A percentile compares a stretch with the other conserved stretches of the same genome.
phyloP scores from a whole-genome alignment of 2,888 invertebrate species.

The Phragmatobia fuliginosa region DNA sequence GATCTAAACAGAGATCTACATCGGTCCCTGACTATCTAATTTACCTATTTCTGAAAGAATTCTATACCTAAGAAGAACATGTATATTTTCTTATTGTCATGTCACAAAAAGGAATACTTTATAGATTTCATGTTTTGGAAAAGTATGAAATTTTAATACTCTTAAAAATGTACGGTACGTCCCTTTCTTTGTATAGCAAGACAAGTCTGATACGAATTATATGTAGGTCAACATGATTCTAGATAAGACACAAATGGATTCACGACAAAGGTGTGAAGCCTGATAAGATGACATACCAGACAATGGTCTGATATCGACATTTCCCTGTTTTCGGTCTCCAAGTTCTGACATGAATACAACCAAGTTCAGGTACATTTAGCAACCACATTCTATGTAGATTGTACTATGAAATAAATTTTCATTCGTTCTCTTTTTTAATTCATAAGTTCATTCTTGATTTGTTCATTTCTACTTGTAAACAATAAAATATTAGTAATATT shows the following conservation, averaged over 20 bases:
- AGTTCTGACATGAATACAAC: not conserved
- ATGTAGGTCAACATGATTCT: conserved; percentile 12
- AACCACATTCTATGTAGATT: not conserved
- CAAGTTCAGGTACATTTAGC: not conserved
- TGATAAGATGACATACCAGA: conserved; percentile 41
- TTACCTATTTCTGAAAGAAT: too few relatives aligned
- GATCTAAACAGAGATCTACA: too few relatives aligned
- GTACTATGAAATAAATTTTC: not conserved
- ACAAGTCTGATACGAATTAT: conserved; percentile 5
- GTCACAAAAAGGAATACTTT: not conserved
- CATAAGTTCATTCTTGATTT: not conserved
- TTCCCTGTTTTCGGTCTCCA: conserved; percentile 17
- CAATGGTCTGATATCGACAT: conserved; percentile 41
- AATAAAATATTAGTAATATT: too few relatives aligned
- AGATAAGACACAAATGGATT: conserved; percentile 32
- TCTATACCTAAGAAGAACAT: too few relatives aligned
- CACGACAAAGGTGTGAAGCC: conserved; percentile 37
- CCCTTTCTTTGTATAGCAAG: not conserved
- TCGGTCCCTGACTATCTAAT: too few relatives aligned
- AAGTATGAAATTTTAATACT: not conserved
- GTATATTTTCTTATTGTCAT: too few relatives aligned
- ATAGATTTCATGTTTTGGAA: too few relatives aligned
- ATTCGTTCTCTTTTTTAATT: not conserved
- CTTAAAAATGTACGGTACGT: not conserved
- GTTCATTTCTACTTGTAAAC: too few relatives aligned